phyloP scores from a whole-genome alignment of 2,888 invertebrate species.

The Trichogramma evanescens region DNA sequence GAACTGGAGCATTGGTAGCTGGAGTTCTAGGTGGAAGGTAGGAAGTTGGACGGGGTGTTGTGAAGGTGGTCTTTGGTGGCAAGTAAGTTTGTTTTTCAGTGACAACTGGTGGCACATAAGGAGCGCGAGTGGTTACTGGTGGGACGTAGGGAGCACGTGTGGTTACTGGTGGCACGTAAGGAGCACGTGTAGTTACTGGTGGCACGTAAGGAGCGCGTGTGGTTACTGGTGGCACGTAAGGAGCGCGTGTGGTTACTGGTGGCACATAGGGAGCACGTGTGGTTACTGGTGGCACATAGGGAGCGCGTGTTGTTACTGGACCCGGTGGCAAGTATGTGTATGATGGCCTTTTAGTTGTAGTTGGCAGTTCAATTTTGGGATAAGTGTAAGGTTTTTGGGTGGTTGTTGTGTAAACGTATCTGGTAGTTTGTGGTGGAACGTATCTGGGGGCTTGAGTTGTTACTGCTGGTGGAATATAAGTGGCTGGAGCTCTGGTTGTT shows the following conservation, averaged over 20 bases:
- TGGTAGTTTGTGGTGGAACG: constrained; percentile 19
- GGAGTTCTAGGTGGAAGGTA: constrained; percentile 7
- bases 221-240: constrained; percentile 19
- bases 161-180: constrained; percentile 9
- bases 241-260: not conserved
- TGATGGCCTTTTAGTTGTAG: constrained; percentile 25
- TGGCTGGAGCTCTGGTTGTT: constrained; percentile 5
- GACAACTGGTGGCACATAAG: constrained; percentile 4
- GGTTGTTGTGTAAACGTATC: constrained; percentile 19
- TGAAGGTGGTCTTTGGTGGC: constrained; percentile 8
- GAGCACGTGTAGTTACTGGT: constrained; percentile 16
- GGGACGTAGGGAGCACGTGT: not conserved
- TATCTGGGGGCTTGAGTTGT: not conserved
- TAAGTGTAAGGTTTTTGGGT: constrained; percentile 3
- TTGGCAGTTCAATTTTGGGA: constrained; percentile 24
- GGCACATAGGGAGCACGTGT: not conserved
- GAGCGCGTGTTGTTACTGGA: not conserved
- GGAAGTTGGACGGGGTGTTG: constrained; percentile 1
- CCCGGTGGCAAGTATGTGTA: constrained; percentile 13
- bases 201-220: constrained; percentile 17
- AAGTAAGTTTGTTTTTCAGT: constrained; percentile 4
- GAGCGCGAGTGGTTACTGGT: constrained; percentile 4
- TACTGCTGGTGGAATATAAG: not conserved
- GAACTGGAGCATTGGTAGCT: constrained; percentile 21
- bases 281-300: constrained; percentile 7